Evolutionary conservation across 2,113 vertebrate species (phyloP), one percentile per base, ranked within the genome.

Genomic region (Agelaius tricolor): DNA sequence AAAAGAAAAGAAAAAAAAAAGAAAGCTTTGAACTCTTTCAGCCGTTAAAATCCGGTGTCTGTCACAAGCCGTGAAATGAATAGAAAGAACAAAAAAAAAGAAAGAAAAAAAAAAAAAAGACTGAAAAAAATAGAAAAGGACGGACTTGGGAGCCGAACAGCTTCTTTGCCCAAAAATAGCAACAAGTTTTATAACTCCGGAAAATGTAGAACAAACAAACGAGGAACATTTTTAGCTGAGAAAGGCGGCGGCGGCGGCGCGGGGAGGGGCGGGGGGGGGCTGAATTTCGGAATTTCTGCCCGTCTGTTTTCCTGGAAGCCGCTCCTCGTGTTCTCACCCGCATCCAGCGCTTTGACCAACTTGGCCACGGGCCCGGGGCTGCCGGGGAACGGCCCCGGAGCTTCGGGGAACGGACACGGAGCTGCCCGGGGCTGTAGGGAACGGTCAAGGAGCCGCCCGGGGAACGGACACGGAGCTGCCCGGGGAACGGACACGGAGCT

Each of bases 101-200:
- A 39, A 51, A n/a, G 6, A 28, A 41, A n/a, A 4, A 49, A 46
- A 44, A 11, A 44, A 9, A 4, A 79, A 47, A 59, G 3, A 31
- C 33, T 23, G 23, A 35, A 59, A 58, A 55, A 51, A 33, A 79
- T 11, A 39, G 44, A 66, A 93, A 74, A 63, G 30, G 47, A 44
- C 46, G 22, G 9, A 35, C 27, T 47, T 61, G 93, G 67, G 94
- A 93, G 72, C 66, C 5, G 46, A 92, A 90, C 94, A 63, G 96
- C 90, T 96, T 94, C 90, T 92, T 91, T 96, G 96, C 78, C 96
- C 96, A 94, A 97, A 97, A 97, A 97, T 97, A 97, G 96, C 96
- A 94, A 85, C 94, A 91, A 94, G 94, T 96, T 96, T 95, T 94
- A 82, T 93, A 96, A 96, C 91, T 95, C 96, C 68, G 96, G 96